A percentile compares a stretch with the other conserved stretches of the same genome.
phyloP scores from a whole-genome alignment of 2,797 vertebrate species.

The Melanotaenia maccullochi region DNA sequence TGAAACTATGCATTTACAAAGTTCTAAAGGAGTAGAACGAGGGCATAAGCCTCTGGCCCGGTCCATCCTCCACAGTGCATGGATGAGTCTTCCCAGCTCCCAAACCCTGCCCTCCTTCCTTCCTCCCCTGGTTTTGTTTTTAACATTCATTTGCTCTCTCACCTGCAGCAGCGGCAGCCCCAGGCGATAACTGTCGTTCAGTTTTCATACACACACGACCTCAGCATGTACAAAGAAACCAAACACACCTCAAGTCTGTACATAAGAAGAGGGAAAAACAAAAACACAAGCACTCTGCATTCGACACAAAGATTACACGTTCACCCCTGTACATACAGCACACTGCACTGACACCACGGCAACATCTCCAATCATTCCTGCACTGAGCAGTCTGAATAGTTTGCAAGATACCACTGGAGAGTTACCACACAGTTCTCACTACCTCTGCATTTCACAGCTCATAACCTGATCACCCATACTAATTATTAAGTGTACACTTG shows the following conservation, averaged over 20 bases:
- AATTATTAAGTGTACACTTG: slow-evolving; percentile 69
- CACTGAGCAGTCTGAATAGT: slow-evolving; percentile 48
- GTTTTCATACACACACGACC: slow-evolving; percentile 70
- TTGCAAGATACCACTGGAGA: slow-evolving; percentile 54
- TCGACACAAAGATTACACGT: slow-evolving; percentile 77
- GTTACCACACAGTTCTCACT: slow-evolving; percentile 59
- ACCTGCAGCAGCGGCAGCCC: slow-evolving; percentile 77
- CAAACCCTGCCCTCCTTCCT: slow-evolving; percentile 62
- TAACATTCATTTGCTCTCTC: slow-evolving; percentile 92
- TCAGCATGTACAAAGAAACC: slow-evolving; percentile 81
- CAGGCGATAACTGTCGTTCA: slow-evolving; percentile 54
- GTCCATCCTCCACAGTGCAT: slow-evolving; percentile 90
- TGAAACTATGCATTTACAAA: slow-evolving; percentile 91
- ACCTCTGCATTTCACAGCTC: slow-evolving; percentile 69
- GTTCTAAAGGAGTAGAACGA: slow-evolving; percentile 83
- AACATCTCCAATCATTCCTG: slow-evolving; percentile 49
- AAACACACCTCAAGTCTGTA: slow-evolving; percentile 79
- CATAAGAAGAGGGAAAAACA: slow-evolving; percentile 51
- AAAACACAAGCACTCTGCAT: slow-evolving; percentile 82
- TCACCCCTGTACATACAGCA: slow-evolving; percentile 82
- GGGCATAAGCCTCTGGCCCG: slow-evolving; percentile 77
- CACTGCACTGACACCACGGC: slow-evolving; percentile 60
- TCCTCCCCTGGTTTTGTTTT: slow-evolving; percentile 58
- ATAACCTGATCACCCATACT: slow-evolving; percentile 71
- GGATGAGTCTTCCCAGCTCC: slow-evolving; percentile 84